Evolutionary conservation across 2,888 invertebrate genomes (phyloP).

Genomic region (Trimorus sp.): DNA sequence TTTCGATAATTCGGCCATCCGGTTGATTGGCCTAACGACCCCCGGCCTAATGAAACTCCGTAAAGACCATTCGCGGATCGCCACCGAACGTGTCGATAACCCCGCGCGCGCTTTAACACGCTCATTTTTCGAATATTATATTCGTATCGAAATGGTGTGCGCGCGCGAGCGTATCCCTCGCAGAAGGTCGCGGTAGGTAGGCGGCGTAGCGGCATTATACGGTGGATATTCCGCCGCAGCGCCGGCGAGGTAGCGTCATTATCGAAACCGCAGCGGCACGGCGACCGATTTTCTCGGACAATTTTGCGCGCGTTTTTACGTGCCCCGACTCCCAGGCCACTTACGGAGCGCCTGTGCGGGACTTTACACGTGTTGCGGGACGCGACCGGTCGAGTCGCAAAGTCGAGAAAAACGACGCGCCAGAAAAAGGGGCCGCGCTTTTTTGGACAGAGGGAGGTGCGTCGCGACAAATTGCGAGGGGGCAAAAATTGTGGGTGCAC

Average conservation of each 20-base stretch:
- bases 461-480: no score
- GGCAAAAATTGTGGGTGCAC: no score
- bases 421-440: no score
- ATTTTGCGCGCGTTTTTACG: constrained; percentile 55
- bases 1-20: constrained; percentile 17
- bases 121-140: neutral
- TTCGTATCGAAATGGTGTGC: constrained; percentile 6
- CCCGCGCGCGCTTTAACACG: neutral
- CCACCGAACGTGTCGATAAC: neutral
- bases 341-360: no score
- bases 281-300: constrained; percentile 65
- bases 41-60: constrained; percentile 18
- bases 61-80: neutral
- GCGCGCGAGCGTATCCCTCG: constrained; percentile 32
- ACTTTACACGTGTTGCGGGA: constrained; percentile 58
- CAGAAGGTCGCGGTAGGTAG: constrained; percentile 26
- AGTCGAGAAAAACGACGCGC: no score
- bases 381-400: no score
- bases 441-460: no score
- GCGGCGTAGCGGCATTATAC: constrained; percentile 13
- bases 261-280: constrained; percentile 62
- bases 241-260: constrained; percentile 62
- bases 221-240: constrained; percentile 39
- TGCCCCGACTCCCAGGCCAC: no score
- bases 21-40: constrained; percentile 14